These are phyloP conservation scores for Hafferia zeledoni DNA, from an alignment of 2,797 vertebrate genomes.

Conservation along the genomic window DNA sequence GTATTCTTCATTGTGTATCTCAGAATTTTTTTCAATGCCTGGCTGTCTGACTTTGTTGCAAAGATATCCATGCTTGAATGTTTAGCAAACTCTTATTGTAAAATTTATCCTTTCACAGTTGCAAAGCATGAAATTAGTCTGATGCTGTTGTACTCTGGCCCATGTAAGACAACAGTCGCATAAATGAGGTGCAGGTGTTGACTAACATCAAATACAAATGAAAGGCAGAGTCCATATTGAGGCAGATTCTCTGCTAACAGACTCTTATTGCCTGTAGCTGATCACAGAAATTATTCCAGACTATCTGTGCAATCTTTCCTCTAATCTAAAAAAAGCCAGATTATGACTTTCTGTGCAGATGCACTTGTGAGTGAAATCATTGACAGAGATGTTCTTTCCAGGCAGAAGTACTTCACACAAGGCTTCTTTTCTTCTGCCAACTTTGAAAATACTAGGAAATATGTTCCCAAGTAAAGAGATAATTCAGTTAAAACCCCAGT, in stretches of 20 bases:
- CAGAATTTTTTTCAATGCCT: neutral
- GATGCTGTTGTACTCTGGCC: neutral
- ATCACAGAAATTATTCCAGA: neutral
- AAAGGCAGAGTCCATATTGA: neutral
- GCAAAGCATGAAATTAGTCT: neutral
- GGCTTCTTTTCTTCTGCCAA: neutral
- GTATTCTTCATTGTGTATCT: neutral
- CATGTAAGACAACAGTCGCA: neutral
- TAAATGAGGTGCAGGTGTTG: neutral
- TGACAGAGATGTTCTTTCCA: neutral
- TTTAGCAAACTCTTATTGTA: neutral
- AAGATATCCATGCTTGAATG: neutral
- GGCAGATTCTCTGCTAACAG: neutral
- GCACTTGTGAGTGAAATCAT: neutral
- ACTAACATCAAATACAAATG: neutral
- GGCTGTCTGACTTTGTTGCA: neutral
- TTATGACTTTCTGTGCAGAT: neutral
- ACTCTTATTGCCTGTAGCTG: neutral
- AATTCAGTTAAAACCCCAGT: neutral
- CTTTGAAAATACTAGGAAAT: neutral
- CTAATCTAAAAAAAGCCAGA: neutral
- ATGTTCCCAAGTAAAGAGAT: neutral
- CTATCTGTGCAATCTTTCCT: neutral
- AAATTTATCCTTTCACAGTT: neutral
- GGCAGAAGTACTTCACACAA: neutral